Conservation (phyloP, 2,113 vertebrate genomes). For the Morone chrysops region DNA sequence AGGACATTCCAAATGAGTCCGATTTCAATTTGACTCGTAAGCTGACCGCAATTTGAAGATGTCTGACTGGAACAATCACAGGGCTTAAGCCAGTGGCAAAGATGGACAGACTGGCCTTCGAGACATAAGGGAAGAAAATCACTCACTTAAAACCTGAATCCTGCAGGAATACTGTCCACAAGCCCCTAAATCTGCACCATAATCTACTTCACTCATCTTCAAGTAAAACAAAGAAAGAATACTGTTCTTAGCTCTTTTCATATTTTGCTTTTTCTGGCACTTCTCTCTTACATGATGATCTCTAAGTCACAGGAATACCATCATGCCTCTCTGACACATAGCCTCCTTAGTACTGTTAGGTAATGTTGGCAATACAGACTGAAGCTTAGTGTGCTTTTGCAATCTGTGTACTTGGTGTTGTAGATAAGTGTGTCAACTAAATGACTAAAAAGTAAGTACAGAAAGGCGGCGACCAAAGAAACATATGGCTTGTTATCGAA, state of each 20-base stretch:
- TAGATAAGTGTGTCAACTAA: not conserved
- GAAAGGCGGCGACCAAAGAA: not conserved
- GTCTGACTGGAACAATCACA: slow-evolving; percentile 17
- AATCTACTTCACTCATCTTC: not conserved
- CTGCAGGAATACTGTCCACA: not conserved
- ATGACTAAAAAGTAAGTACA: slow-evolving; percentile 24
- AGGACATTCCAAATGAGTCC: slow-evolving; percentile 36
- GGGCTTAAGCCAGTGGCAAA: not conserved
- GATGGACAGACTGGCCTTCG: not conserved
- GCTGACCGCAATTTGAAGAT: slow-evolving; percentile 23
- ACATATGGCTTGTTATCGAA: not conserved
- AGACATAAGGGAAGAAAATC: not conserved
- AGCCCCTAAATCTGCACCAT: not conserved
- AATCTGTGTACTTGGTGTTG: not conserved
- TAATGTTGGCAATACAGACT: slow-evolving; percentile 19
- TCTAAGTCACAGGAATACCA: slow-evolving; percentile 30
- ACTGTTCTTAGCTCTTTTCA: not conserved
- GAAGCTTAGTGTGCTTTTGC: slow-evolving; percentile 1
- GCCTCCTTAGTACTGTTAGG: slow-evolving; percentile 13
- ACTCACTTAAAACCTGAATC: not conserved
- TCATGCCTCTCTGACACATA: slow-evolving; percentile 31
- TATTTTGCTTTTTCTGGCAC: not conserved
- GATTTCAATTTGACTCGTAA: slow-evolving; percentile 48
- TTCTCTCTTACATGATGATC: slow-evolving; percentile 8
- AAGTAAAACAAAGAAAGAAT: not conserved